Evolutionary conservation across 2,113 vertebrate species (phyloP), one percentile per base, ranked within the genome.

Genomic region (Engystomops pustulosus): DNA sequence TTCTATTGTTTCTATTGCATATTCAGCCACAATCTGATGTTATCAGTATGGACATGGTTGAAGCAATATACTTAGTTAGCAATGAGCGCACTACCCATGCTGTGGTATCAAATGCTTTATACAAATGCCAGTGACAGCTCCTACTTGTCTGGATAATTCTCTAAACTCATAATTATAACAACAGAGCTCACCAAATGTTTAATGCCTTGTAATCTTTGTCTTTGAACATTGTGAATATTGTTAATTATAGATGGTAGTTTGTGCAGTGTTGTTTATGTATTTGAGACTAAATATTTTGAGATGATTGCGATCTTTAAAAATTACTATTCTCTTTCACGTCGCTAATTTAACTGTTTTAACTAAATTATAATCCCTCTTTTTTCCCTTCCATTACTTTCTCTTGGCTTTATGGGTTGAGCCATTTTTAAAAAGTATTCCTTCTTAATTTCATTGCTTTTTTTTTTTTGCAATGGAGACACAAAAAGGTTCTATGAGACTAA

Each of bases 91-190:
- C n/a, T 77, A 60, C 23, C 41, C 82, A 84, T 69, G 55, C 34
- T 84, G 27, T 25, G n/a, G n/a, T n/a, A n/a, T n/a, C n/a, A n/a
- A n/a, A n/a, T n/a, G 62, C n/a, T 53, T 76, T 53, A 34, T 78
- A 30, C n/a, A 69, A 69, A 44, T 44, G 67, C 45, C 38, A 69
- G 62, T 78, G 45, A 36, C 44, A 23, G 44, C 34, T 84, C 23
- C 15, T 65, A 77, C 78, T 84, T 69, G 58, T 68, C 58, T 77
- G 82, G 25, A 34, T 84, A 84, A 84, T 84, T 84, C 74, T 84
- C 82, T 69, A 69, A 84, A 84, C 82, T 68, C 60, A 84, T 84
- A 84, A 84, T 84, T 84, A 84, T 78, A 68, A 78, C 82, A 84
- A 83, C 72, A 69, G 74, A 78, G 74, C 82, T 84, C 82, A 84